Base-by-base conservation (phyloP, 1,140 invertebrate species). In the Medauroidea extradentata region DNA sequence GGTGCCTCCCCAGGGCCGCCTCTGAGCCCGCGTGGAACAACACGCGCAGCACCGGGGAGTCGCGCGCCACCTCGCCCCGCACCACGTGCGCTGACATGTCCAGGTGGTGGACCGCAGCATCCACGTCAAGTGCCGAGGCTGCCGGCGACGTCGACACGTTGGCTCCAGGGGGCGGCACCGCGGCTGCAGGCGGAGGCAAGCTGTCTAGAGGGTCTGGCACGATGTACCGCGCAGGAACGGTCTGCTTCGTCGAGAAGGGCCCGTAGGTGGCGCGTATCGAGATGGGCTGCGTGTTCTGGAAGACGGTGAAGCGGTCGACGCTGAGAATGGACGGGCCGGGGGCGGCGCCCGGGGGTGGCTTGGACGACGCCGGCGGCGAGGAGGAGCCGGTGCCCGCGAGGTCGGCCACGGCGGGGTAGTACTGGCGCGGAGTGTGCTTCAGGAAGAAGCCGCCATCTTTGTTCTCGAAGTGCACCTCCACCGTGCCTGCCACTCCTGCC, bases 11-110 rank as follows among this genome's bases (percentile, higher is more conserved):
- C 13, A 24, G 84, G 74, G 5, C 80, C 81, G 9, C 86, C 85
- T 90, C 88, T 52, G 88, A 86, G 18, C 90, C 91, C 2, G 91
- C 89, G 68, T 96, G 93, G 70, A 96, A 95, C 1, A 96, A 78
- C 0, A 95, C 92, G 34, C 93, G 75, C 1, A 96, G 74, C 1
- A 95, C 89, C 0, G 93, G 93, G 9, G 87, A 87, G 68, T 95
- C 93, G 24, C 91, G 81, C 1, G 89, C 84, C 13, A 96, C 81
- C 64, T 87, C 87, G n/a, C 80, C 76, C 1, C 89, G 86, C 0
- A 96, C 93, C n/a, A 95, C 74, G 71, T 95, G 91, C 0, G 93
- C 93, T 8, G 89, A 93, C 73, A 96, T 88, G 68, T 95, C 92
- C 54, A 94, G 73, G 68, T 91, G 85, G 61, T 88, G 81, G 1